These are phyloP conservation scores for Caenorhabditis doughertyi DNA, from an alignment of 2,888 invertebrate species.

Conservation along the genomic window DNA sequence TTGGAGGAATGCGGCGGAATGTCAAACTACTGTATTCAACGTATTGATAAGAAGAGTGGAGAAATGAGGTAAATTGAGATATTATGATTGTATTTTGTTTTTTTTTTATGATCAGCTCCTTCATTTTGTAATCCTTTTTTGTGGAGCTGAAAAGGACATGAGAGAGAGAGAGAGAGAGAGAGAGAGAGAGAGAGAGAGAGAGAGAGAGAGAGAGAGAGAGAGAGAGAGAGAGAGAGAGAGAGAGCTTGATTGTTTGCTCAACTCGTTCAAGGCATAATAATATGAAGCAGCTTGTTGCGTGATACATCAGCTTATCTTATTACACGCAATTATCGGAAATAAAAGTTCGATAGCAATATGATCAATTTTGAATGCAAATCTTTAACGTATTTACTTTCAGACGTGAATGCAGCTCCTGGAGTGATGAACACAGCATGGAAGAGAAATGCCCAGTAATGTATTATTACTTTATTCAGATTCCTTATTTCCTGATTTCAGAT, in stretches of 20 bases:
- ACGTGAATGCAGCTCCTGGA: constrained; percentile 69
- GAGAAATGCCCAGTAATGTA: constrained; percentile 69
- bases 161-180: neutral
- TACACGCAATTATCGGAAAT: too few relatives aligned
- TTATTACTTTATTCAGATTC: neutral
- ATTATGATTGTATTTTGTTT: neutral
- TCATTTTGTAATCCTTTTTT: constrained; percentile 57
- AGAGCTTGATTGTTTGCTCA: constrained; percentile 44
- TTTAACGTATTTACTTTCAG: constrained; percentile 45
- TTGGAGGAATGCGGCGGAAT: constrained; percentile 69
- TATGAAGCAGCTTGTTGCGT: constrained; percentile 10
- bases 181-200: neutral
- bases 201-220: neutral
- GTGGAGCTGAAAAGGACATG: constrained; percentile 3
- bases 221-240: neutral
- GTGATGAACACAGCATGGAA: constrained; percentile 73
- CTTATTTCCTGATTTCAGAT: constrained; percentile 49
- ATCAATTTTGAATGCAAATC: too few relatives aligned
- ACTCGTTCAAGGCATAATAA: constrained; percentile 43
- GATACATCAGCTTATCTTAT: neutral
- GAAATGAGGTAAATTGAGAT: constrained; percentile 70
- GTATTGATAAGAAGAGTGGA: constrained; percentile 66
- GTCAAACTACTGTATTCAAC: constrained; percentile 70
- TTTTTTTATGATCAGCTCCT: constrained; percentile 18
- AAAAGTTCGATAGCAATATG: too few relatives aligned